These are phyloP conservation scores for Dryoscopus gambensis DNA, from an alignment of 2,113 vertebrate species.

Conservation along the genomic window DNA sequence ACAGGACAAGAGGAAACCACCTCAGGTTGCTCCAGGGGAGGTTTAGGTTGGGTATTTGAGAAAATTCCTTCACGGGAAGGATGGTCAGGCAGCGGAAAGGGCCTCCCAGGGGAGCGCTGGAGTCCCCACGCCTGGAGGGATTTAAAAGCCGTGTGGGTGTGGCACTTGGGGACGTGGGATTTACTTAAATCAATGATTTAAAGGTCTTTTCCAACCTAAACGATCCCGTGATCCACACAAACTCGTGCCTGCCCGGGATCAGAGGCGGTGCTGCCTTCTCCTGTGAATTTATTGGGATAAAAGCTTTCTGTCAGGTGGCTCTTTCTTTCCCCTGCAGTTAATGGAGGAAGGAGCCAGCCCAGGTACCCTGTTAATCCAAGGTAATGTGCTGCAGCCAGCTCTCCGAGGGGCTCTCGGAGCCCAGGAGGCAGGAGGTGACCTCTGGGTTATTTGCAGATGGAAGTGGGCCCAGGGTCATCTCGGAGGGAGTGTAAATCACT, in stretches of 20 bases:
- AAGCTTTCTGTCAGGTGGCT: neutral
- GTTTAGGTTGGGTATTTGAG: neutral
- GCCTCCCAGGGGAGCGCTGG: neutral
- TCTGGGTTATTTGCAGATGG: neutral
- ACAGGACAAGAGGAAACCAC: fast-evolving
- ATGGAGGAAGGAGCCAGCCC: neutral
- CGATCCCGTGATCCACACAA: neutral
- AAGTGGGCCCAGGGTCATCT: neutral
- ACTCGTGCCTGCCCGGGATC: neutral
- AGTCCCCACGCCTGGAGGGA: neutral
- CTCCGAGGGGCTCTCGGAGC: neutral
- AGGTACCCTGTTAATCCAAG: neutral
- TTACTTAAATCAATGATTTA: neutral
- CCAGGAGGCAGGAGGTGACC: neutral
- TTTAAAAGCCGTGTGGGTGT: neutral
- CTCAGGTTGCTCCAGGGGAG: neutral
- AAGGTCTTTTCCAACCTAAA: neutral
- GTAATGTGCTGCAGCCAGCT: neutral
- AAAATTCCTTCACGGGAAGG: neutral
- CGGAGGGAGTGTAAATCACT: neutral
- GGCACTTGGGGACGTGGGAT: neutral
- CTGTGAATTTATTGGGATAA: neutral
- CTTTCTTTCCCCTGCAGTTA: neutral
- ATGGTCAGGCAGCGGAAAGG: neutral
- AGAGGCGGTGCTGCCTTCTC: neutral